These are phyloP conservation scores for Daboia siamensis DNA, from an alignment of 2,113 vertebrate species.

Conservation along the genomic window DNA sequence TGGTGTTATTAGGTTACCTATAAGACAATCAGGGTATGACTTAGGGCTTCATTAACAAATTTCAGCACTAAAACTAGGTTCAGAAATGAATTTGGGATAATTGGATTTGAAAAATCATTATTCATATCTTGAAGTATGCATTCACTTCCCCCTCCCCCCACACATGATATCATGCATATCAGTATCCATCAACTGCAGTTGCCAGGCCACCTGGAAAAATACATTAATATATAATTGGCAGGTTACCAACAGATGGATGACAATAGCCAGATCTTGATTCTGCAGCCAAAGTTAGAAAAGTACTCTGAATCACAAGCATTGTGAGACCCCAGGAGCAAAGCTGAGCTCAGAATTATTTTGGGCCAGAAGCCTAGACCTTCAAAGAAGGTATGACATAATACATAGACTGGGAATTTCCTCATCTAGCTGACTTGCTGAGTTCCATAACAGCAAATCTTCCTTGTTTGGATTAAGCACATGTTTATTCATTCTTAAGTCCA, in stretches of 20 bases:
- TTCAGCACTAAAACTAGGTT: not conserved
- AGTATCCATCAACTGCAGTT: not conserved
- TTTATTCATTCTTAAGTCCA: not conserved
- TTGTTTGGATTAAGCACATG: not conserved
- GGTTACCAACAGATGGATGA: not conserved
- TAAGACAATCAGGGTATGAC: not conserved
- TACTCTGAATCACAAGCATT: not conserved
- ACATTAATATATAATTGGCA: not conserved
- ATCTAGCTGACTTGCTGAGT: not conserved
- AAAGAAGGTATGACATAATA: not conserved
- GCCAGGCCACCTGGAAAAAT: not conserved
- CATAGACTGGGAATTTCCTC: not conserved
- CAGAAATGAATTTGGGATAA: not conserved
- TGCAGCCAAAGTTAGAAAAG: not conserved
- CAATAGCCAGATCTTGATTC: not conserved
- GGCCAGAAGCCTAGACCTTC: not conserved
- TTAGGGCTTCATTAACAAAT: not conserved
- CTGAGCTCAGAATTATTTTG: not conserved
- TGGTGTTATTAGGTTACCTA: not conserved
- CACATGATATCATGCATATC: not conserved
- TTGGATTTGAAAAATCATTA: not conserved
- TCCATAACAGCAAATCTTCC: not conserved
- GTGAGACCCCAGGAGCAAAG: not conserved
- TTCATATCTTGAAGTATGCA: not conserved
- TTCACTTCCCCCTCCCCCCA: not conserved